A percentile compares a stretch with the other conserved stretches of the same genome.
Evolutionary conservation across 2,888 invertebrate genomes (phyloP).

Genomic region (Tetropium fuscum): DNA sequence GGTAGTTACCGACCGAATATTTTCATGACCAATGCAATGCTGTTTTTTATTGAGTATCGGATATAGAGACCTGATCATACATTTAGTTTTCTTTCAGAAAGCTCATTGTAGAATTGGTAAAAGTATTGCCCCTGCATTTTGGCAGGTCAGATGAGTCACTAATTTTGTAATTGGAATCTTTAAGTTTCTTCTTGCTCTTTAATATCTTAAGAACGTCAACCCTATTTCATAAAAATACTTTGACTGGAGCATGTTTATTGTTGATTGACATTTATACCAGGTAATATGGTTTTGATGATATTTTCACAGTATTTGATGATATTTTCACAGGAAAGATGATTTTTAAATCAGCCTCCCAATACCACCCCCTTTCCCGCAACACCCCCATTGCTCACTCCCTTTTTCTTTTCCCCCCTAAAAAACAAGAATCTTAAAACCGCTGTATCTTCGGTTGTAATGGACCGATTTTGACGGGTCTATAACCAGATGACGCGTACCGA

Average conservation of each 20-base stretch:
- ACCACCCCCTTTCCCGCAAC: too few species aligned
- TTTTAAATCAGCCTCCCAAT: neutral
- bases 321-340: neutral
- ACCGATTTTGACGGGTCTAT: too few species aligned
- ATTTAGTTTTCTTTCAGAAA: neutral
- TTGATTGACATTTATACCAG: neutral
- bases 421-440: too few species aligned
- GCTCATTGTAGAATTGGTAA: neutral
- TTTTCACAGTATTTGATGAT: neutral
- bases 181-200: too few species aligned
- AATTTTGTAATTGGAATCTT: neutral
- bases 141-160: neutral
- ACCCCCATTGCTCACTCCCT: too few species aligned
- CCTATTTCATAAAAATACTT: neutral
- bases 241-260: neutral
- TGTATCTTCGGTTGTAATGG: too few species aligned
- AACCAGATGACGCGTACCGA: too few species aligned
- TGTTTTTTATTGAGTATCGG: neutral
- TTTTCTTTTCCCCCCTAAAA: too few species aligned
- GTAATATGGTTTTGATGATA: neutral
- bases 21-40: neutral
- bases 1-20: neutral
- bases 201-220: neutral
- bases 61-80: neutral
- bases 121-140: too few species aligned